Conservation (phyloP, 1,140 invertebrate species). For the Diprion similis region DNA sequence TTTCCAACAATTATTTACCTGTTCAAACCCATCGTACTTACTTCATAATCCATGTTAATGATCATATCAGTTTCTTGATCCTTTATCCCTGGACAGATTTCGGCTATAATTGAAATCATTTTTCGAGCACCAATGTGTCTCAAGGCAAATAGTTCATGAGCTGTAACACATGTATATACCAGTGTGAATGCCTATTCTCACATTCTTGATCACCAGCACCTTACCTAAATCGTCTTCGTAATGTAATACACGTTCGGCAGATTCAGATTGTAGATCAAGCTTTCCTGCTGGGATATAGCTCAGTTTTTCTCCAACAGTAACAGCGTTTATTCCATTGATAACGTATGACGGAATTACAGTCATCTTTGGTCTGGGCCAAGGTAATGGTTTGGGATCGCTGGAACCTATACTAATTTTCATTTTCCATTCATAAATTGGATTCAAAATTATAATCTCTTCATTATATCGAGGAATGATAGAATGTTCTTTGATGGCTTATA, state of each 20-base stretch:
- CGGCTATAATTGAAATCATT: conserved; percentile 41
- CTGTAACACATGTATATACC: conserved; percentile 16
- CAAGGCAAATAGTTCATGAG: conserved; percentile 25
- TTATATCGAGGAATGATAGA: no score
- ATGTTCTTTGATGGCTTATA: no score
- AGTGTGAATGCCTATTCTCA: conserved; percentile 5
- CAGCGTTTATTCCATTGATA: conserved; percentile 31
- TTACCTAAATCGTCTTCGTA: conserved; percentile 10
- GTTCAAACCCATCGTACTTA: not conserved
- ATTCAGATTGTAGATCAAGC: not conserved
- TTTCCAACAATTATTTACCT: not conserved
- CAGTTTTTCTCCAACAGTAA: conserved; percentile 35
- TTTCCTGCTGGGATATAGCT: conserved; percentile 28
- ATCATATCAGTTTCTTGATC: conserved; percentile 40
- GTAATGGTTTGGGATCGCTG: not conserved
- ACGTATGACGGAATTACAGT: conserved; percentile 3
- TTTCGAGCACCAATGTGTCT: conserved; percentile 30
- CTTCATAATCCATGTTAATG: conserved; percentile 54
- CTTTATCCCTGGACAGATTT: conserved; percentile 45
- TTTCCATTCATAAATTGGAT: not conserved
- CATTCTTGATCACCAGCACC: not conserved
- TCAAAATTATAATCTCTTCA: no score
- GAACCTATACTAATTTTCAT: not conserved
- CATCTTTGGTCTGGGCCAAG: not conserved
- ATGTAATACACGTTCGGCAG: not conserved